These are phyloP conservation scores for Lysandra bellargus DNA, from an alignment of 2,888 invertebrate species.

Conservation along the genomic window DNA sequence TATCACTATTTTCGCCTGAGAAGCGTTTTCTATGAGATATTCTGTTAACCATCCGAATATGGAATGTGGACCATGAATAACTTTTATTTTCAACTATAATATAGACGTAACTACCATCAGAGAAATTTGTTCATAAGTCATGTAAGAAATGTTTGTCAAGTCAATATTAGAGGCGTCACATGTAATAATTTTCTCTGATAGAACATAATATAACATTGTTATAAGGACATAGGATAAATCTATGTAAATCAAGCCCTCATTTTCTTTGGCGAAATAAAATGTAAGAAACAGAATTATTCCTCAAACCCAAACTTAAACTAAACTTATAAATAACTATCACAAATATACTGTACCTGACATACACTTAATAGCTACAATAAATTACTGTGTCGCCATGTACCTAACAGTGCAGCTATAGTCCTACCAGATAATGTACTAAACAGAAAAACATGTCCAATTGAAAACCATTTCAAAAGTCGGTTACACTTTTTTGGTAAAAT, in stretches of 20 bases:
- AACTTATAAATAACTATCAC: slow-evolving; percentile 22
- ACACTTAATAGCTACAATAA: background rate
- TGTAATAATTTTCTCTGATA: no score
- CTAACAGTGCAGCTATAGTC: background rate
- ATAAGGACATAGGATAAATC: no score
- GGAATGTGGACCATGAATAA: background rate
- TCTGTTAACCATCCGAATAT: background rate
- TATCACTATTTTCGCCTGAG: background rate
- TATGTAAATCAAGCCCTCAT: background rate
- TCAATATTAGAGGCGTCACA: no score
- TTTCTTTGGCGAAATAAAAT: slow-evolving; percentile 24
- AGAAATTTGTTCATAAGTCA: no score
- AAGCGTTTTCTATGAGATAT: background rate
- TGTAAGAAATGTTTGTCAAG: no score
- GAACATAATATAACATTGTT: no score
- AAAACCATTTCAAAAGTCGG: no score
- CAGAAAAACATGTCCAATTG: background rate
- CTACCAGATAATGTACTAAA: background rate
- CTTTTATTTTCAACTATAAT: background rate
- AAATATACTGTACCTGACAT: slow-evolving; percentile 14
- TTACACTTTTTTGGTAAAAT: no score
- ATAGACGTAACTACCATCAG: no score
- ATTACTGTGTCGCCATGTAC: slow-evolving; percentile 15
- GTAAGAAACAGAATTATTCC: background rate
- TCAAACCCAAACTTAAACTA: background rate